Evolutionary conservation across 2,888 invertebrate genomes (phyloP), one percentile per base, ranked within the genome.

Genomic region (Chrysolina americana): DNA sequence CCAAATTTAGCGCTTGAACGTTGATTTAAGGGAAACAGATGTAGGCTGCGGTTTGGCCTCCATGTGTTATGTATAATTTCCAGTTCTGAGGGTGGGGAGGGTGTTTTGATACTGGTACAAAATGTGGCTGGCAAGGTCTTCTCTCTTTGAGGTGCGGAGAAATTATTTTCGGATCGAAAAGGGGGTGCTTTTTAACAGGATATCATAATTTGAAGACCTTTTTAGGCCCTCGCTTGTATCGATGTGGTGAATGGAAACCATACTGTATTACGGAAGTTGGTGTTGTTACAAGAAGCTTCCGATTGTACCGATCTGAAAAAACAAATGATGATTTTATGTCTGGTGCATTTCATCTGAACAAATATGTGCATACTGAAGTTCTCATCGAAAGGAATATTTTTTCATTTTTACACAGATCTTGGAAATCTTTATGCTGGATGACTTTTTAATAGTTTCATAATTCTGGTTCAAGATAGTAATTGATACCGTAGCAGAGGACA

Each of bases 1-100:
- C 78, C 81, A 80, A 80, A 81, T 81, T 81, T 80, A 68, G 80
- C 74, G 68, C 76, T 63, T 71, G 73, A 69, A 73, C 68, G 75
- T 76, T 80, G 81, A 79, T 80, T 76, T 79, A 77, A 73, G 68
- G 56, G 66, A 65, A 77, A 73, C 79, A 80, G 77, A 78, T 79
- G 80, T 28, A 59, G 66, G 73, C 70, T 28, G 65, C 36, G 71
- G 69, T 48, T 65, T 48, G 28, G 64, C 66, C 4, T 6, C 68
- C 68, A 68, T 68, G 68, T 68, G 68, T 68, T 68, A 19, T 13
- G 41, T 41, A 68, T 53, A 68, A 68, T 28, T 68, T 68, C 19
- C 19, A 48, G 36, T n/a, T 15, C n/a, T 4, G 10, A 36, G 59
- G 28, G 59, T 36, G 15, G 15, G 28, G 36, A 17, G 59, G 15